These are phyloP conservation scores for Drosophila gunungcola DNA, from an alignment of 1,140 invertebrate species.

Conservation along the genomic window DNA sequence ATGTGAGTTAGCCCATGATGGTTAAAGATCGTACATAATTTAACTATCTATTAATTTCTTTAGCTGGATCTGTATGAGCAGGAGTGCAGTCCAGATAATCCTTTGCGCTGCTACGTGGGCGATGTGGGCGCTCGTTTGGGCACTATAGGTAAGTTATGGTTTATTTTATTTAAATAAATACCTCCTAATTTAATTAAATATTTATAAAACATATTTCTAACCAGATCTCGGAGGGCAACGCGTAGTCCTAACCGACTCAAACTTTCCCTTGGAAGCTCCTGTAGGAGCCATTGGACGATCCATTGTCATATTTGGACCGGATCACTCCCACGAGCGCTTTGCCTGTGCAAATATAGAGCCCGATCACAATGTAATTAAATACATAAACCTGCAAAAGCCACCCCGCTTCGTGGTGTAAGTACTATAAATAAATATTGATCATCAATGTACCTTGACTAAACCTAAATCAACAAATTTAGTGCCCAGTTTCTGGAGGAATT, in stretches of 20 bases:
- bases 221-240: constrained; percentile 90
- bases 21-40: fast-evolving
- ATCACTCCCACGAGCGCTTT: constrained; percentile 89
- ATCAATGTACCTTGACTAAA: neutral
- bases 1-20: constrained; percentile 87
- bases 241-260: constrained; percentile 92
- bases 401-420: constrained; percentile 94
- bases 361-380: constrained; percentile 96
- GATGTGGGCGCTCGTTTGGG: constrained; percentile 94
- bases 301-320: constrained; percentile 92
- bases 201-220: neutral
- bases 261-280: constrained; percentile 93
- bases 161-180: neutral
- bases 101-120: constrained; percentile 96
- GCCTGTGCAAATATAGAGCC: constrained; percentile 96
- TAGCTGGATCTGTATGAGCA: constrained; percentile 93
- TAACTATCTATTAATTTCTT: constrained; percentile 9
- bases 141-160: constrained; percentile 87
- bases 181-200: neutral
- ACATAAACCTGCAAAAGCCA: constrained; percentile 93
- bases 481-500: constrained; percentile 94
- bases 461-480: constrained; percentile 84
- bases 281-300: constrained; percentile 93
- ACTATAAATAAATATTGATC: neutral
- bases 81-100: constrained; percentile 95